Evolutionary conservation across 2,888 invertebrate genomes (phyloP).

Genomic region (Melanophora roralis): DNA sequence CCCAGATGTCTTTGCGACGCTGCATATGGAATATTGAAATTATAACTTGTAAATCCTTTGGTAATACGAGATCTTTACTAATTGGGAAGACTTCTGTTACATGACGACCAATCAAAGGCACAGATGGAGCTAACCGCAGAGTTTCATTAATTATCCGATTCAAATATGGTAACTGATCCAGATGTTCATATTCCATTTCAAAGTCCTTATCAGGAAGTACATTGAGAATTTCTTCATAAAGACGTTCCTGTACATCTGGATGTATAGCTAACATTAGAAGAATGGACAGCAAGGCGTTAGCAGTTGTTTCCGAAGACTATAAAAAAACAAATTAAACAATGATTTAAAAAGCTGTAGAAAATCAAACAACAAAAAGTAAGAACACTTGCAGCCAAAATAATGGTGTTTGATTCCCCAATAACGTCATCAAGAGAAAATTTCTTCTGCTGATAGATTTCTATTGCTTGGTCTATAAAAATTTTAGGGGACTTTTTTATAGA

Average conservation of each 20-base stretch:
- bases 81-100: constrained; percentile 55
- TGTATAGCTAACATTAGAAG: constrained; percentile 65
- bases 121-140: constrained; percentile 63
- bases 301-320: constrained; percentile 65
- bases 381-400: constrained; percentile 64
- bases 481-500: constrained; percentile 59
- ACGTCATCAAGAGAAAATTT: constrained; percentile 63
- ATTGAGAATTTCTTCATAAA: constrained; percentile 60
- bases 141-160: constrained; percentile 68
- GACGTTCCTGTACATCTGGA: constrained; percentile 61
- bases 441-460: constrained; percentile 59
- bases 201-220: constrained; percentile 63
- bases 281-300: constrained; percentile 53
- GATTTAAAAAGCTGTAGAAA: neutral
- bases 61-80: constrained; percentile 59
- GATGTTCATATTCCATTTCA: constrained; percentile 59
- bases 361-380: too few species aligned
- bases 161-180: constrained; percentile 65
- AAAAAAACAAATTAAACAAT: neutral
- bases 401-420: constrained; percentile 63
- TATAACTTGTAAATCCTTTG: constrained; percentile 58
- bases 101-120: constrained; percentile 65
- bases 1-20: constrained; percentile 65
- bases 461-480: constrained; percentile 66
- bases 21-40: constrained; percentile 65